Evolutionary conservation across 1,140 invertebrate genomes (phyloP), one percentile per base, ranked within the genome.

Genomic region (Cydia amplana): DNA sequence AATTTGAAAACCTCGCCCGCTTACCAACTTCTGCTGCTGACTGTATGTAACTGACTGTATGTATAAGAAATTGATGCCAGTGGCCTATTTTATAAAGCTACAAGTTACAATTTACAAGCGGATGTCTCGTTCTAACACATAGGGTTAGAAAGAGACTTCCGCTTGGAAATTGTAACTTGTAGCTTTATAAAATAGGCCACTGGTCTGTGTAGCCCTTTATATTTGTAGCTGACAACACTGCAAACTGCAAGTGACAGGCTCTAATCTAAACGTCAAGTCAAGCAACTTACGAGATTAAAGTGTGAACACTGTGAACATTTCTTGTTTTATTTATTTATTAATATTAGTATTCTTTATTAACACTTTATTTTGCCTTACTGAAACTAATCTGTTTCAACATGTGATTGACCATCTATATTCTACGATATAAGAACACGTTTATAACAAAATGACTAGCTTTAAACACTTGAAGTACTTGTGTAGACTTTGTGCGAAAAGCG

Each of bases 391-490:
- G 20, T 10, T 60, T 20, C n/a, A 60, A n/a, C 6, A 60, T 60
- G 55, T 60, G 23, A 60, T 23, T 10, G 20, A 60, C 20, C 20
- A 12, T 20, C 2, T 12, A 60, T 60, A 60, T 4, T 40, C 9
- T 70, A 70, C 16, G 32, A 70, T 18, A 18, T n/a, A 18, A 40
- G n/a, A 18, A n/a, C 7, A 9, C 16, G n/a, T 36, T 9, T 36
- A 4, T 67, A 75, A 72, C 67, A 87, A 83, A 81, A 89, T 87
- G 84, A 81, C 83, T 80, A 78, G 81, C 78, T 73, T 91, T 32
- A 89, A 89, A 79, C 87, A 90, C 79, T 85, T 92, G 77, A 89
- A 89, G 79, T 87, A 90, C 79, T 85, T 92, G 77, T 93, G 92
- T 86, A 87, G 92, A 85, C 79, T 93, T 75, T 93, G 92, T 85